Conservation (phyloP, 2,113 vertebrate species). For the Potamarius usumacintae region DNA sequence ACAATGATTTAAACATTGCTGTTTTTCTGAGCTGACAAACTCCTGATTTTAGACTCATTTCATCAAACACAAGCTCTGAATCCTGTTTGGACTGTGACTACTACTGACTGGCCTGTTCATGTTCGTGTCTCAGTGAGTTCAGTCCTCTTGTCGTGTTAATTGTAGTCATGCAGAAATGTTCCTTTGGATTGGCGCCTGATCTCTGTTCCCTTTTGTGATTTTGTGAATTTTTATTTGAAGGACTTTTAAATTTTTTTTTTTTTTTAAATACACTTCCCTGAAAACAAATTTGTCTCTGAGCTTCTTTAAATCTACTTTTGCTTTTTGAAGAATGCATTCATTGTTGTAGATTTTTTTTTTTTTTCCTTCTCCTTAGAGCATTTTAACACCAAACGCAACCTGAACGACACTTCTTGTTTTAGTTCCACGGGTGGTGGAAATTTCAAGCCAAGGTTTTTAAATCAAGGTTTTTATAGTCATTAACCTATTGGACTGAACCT, state of each 20-base stretch:
- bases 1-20: constrained; percentile 4
- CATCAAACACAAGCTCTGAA: constrained; percentile 17
- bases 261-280: constrained; percentile 71
- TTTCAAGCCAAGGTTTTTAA: neutral
- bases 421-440: neutral
- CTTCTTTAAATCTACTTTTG: neutral
- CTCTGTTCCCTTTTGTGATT: constrained; percentile 48
- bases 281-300: constrained; percentile 39
- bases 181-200: constrained; percentile 25
- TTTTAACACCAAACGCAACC: neutral
- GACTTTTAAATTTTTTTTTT: constrained; percentile 48
- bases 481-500: neutral
- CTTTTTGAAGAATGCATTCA: neutral
- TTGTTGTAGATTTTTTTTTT: neutral
- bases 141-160: constrained; percentile 37
- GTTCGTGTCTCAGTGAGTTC: constrained; percentile 28
- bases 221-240: constrained; percentile 66
- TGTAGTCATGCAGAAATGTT: constrained; percentile 44
- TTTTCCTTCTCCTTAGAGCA: neutral
- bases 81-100: constrained; percentile 39
- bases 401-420: neutral
- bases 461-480: neutral
- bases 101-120: constrained; percentile 53
- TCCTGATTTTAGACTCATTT: constrained; percentile 8
- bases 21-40: neutral